Conservation (phyloP, 2,888 invertebrate genomes). For the Euplexia lucipara region DNA sequence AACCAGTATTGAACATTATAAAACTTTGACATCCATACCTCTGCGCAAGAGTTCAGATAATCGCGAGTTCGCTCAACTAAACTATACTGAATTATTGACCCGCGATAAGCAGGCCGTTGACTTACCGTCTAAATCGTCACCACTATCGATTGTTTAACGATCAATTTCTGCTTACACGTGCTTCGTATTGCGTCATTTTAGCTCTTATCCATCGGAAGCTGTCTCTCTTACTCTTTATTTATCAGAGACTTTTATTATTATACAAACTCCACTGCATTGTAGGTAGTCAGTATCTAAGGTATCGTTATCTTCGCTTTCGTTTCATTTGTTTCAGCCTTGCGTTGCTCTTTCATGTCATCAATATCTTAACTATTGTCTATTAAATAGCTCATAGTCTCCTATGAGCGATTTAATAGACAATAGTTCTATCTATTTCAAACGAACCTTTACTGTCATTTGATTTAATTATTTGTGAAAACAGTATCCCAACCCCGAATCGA, state of each 20-base stretch:
- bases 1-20: not conserved
- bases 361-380: not conserved
- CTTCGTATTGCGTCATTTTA: constrained; percentile 63
- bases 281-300: not conserved
- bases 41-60: constrained; percentile 66
- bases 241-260: constrained; percentile 32
- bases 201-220: constrained; percentile 42
- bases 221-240: constrained; percentile 30
- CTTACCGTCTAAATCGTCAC: constrained; percentile 69
- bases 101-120: constrained; percentile 81
- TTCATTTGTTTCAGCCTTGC: not conserved
- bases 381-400: too few relatives aligned
- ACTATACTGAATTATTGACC: constrained; percentile 78
- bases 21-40: constrained; percentile 71
- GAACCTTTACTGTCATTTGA: constrained; percentile 28
- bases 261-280: constrained; percentile 23
- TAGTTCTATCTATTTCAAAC: constrained; percentile 1
- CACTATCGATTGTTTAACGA: constrained; percentile 72
- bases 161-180: constrained; percentile 68
- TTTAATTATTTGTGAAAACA: constrained; percentile 37
- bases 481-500: constrained; percentile 32
- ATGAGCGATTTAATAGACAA: too few relatives aligned
- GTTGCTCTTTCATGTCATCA: not conserved
- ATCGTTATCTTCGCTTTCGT: constrained; percentile 6
- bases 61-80: constrained; percentile 72